Conservation (phyloP, 2,888 invertebrate genomes). For the Eilema caniola region DNA sequence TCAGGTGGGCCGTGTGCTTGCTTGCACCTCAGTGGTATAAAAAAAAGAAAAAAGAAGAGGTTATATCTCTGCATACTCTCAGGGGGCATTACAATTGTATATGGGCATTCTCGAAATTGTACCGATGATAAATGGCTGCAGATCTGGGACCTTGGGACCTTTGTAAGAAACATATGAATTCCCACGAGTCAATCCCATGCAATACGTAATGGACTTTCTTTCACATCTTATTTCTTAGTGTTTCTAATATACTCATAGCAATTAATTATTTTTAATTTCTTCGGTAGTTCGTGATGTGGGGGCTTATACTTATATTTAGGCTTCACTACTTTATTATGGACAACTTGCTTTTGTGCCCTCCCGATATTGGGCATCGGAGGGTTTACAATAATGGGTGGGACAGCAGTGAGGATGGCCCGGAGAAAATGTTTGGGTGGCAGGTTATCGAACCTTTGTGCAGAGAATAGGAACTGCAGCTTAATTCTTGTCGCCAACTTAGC, state of each 20-base stretch:
- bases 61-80: too few relatives aligned
- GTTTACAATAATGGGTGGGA: constrained; percentile 16
- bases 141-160: neutral
- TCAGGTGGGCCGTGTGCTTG: too few relatives aligned
- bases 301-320: neutral
- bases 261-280: neutral
- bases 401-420: constrained; percentile 42
- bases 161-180: neutral
- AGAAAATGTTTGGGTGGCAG: constrained; percentile 46
- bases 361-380: neutral
- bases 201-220: neutral
- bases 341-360: constrained; percentile 14
- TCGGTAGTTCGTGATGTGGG: neutral
- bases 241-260: constrained; percentile 11
- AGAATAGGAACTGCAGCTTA: constrained; percentile 48
- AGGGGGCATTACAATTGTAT: too few relatives aligned
- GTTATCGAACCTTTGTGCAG: constrained; percentile 51
- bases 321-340: constrained; percentile 39
- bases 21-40: too few relatives aligned
- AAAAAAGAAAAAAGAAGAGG: too few relatives aligned
- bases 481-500: constrained; percentile 50
- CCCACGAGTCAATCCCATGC: neutral
- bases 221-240: neutral
- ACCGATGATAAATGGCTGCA: neutral
- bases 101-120: neutral